These are phyloP conservation scores for Poliocrania exsul DNA, from an alignment of 2,797 vertebrate genomes.

Conservation along the genomic window DNA sequence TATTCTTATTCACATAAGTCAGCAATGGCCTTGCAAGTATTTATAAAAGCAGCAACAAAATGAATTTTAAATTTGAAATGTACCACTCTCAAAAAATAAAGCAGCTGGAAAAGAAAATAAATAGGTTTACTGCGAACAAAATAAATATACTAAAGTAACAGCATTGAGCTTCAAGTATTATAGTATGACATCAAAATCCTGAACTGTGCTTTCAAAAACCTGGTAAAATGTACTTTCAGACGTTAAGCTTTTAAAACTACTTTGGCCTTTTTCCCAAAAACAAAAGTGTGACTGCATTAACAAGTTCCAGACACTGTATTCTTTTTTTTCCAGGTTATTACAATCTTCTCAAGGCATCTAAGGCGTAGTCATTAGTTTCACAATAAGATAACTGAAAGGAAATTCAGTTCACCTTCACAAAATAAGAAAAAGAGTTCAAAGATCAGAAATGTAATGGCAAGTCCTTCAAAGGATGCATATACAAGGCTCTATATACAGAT, in stretches of 20 bases:
- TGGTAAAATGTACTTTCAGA: not conserved
- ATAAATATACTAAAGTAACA: not conserved
- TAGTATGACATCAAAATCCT: not conserved
- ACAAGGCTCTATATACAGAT: not conserved
- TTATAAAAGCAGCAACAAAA: conserved; percentile 17
- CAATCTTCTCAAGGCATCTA: not conserved
- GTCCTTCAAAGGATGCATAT: conserved; percentile 66
- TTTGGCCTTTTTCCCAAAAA: not conserved
- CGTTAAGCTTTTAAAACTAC: conserved; percentile 22
- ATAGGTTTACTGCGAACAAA: not conserved
- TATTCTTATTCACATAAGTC: conserved; percentile 12
- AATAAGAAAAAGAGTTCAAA: conserved; percentile 69
- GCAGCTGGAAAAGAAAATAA: conserved; percentile 19
- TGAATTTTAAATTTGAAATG: not conserved
- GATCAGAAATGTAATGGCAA: conserved; percentile 64
- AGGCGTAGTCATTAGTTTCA: conserved; percentile 56
- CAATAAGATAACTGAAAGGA: conserved; percentile 34
- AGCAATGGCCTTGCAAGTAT: not conserved
- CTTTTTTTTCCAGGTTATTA: not conserved
- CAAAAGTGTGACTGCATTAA: not conserved
- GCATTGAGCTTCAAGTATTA: not conserved
- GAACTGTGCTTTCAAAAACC: not conserved
- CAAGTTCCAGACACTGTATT: not conserved
- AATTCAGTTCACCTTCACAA: conserved; percentile 38
- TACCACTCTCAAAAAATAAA: conserved; percentile 6